Conservation (phyloP, 2,113 vertebrate genomes). For the Actenoides lindsayi region DNA sequence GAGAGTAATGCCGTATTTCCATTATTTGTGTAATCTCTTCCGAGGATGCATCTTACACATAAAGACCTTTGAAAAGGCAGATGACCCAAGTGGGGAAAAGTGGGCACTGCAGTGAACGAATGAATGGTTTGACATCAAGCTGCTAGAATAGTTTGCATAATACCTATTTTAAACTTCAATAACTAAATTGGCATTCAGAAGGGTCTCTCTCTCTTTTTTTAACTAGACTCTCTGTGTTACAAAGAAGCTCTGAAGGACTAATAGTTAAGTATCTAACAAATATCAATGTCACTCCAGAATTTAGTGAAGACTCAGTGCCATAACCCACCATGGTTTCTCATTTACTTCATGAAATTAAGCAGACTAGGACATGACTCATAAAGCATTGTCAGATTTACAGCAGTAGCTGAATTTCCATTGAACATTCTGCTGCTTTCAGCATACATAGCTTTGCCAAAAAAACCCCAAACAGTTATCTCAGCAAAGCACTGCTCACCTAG, state of each 20-base stretch:
- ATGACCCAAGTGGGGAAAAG: neutral
- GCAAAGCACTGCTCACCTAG: neutral
- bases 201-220: neutral
- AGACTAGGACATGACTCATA: neutral
- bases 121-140: neutral
- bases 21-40: neutral
- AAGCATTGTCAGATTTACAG: neutral
- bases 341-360: conserved; percentile 3
- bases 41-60: neutral
- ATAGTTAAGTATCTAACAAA: neutral
- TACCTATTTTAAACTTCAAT: neutral
- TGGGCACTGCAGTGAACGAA: neutral
- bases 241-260: neutral
- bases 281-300: neutral
- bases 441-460: neutral
- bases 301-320: neutral
- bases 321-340: neutral
- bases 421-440: neutral
- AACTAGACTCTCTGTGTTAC: neutral
- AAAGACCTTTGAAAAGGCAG: neutral
- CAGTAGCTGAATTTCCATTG: neutral
- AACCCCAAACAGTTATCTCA: neutral
- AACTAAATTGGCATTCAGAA: neutral
- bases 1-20: neutral
- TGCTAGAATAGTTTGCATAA: neutral